These are phyloP conservation scores for Rhodophaea formosa DNA, from an alignment of 2,888 invertebrate species.

Conservation along the genomic window DNA sequence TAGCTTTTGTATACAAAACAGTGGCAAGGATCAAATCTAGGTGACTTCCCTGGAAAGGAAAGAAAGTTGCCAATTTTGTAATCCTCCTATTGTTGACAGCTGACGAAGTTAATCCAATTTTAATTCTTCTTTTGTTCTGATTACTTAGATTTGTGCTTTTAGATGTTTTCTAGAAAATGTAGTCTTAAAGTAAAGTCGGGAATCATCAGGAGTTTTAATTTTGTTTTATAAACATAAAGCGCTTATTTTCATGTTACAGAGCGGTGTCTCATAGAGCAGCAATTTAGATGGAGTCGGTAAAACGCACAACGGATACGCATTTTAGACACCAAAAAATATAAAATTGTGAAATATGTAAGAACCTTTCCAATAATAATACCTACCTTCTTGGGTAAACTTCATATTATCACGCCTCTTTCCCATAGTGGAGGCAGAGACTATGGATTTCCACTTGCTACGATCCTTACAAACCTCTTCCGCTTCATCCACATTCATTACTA, in stretches of 20 bases:
- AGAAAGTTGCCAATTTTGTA: not conserved
- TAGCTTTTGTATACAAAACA: not conserved
- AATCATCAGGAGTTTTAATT: not conserved
- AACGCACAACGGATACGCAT: too few species aligned
- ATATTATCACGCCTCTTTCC: too few species aligned
- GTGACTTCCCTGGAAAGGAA: not conserved
- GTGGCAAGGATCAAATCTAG: not conserved
- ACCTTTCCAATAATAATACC: too few species aligned
- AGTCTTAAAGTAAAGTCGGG: not conserved
- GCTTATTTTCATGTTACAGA: not conserved
- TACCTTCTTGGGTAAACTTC: too few species aligned
- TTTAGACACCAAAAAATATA: too few species aligned
- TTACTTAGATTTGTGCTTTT: not conserved
- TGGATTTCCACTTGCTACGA: too few species aligned
- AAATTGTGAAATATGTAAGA: too few species aligned
- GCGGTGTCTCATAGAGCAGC: not conserved
- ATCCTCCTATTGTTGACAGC: not conserved
- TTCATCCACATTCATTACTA: too few species aligned
- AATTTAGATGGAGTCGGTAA: too few species aligned
- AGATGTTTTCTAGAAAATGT: not conserved
- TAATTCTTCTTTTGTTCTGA: not conserved
- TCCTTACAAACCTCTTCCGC: too few species aligned
- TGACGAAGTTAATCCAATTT: not conserved
- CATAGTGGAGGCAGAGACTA: too few species aligned
- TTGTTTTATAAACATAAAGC: not conserved